Evolutionary conservation across 2,888 invertebrate genomes (phyloP).

Genomic region (Tenthredo distinguenda): DNA sequence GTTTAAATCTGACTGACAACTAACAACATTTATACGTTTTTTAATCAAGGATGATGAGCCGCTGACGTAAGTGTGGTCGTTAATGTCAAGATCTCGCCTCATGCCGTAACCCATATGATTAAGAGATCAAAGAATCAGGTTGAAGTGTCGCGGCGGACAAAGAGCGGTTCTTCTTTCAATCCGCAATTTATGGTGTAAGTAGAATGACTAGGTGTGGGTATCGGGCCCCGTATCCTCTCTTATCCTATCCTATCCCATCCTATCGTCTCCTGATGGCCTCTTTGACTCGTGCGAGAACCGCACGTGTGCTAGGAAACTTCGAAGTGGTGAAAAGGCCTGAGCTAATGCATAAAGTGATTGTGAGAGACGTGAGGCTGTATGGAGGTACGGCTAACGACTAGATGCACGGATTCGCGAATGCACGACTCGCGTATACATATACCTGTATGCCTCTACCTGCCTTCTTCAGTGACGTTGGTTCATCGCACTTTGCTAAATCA

Average conservation of each 20-base stretch:
- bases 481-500: conserved; percentile 64
- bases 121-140: conserved; percentile 21
- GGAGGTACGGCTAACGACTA: conserved; percentile 17
- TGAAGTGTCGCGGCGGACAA: conserved; percentile 25
- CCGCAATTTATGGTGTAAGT: background rate
- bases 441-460: background rate
- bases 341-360: conserved; percentile 50
- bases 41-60: background rate
- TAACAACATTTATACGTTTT: background rate
- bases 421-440: conserved; percentile 22
- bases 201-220: conserved; percentile 18
- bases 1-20: background rate
- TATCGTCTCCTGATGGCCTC: background rate
- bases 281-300: conserved; percentile 37
- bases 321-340: conserved; percentile 47
- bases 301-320: conserved; percentile 37
- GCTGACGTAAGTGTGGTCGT: background rate
- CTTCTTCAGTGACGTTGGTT: conserved; percentile 18
- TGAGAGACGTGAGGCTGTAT: conserved; percentile 28
- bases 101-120: background rate
- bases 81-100: conserved; percentile 8
- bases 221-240: background rate
- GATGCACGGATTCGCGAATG: conserved; percentile 37
- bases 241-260: background rate
- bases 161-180: background rate